These are phyloP conservation scores for Myotis daubentonii DNA, from an alignment of 2,797 vertebrate genomes.

Conservation along the genomic window DNA sequence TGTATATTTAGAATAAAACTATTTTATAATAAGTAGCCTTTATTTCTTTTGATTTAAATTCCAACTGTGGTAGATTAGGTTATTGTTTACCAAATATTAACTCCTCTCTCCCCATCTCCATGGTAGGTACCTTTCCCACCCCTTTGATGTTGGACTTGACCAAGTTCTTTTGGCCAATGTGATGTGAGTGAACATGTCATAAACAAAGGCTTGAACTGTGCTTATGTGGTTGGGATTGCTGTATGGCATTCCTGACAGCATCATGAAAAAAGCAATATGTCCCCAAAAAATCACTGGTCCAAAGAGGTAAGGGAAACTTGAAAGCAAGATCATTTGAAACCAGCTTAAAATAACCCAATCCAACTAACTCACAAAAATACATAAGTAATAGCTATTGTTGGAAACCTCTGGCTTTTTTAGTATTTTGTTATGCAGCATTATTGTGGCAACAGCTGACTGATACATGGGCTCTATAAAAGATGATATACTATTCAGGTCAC, in stretches of 20 bases:
- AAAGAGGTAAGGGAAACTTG: background rate
- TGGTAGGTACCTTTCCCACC: background rate
- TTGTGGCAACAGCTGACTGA: background rate
- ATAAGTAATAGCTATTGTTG: background rate
- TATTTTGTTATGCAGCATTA: background rate
- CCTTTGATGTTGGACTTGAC: background rate
- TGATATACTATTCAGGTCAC: background rate
- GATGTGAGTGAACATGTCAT: background rate
- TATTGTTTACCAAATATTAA: background rate
- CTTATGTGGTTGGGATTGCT: background rate
- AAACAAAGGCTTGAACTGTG: background rate
- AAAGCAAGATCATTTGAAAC: background rate
- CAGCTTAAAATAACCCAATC: background rate
- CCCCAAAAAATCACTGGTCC: background rate
- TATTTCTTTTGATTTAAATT: slow-evolving; percentile 40
- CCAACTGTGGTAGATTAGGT: background rate
- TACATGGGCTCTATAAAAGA: background rate
- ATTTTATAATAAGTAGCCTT: slow-evolving; percentile 14
- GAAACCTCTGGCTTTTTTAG: background rate
- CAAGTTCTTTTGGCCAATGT: background rate
- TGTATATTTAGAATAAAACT: slow-evolving; percentile 1
- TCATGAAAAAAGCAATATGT: background rate
- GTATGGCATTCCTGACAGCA: background rate
- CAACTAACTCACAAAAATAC: background rate
- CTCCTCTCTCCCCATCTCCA: background rate